Conservation (phyloP, 2,888 invertebrate genomes). For the Periphyllus acericola region DNA sequence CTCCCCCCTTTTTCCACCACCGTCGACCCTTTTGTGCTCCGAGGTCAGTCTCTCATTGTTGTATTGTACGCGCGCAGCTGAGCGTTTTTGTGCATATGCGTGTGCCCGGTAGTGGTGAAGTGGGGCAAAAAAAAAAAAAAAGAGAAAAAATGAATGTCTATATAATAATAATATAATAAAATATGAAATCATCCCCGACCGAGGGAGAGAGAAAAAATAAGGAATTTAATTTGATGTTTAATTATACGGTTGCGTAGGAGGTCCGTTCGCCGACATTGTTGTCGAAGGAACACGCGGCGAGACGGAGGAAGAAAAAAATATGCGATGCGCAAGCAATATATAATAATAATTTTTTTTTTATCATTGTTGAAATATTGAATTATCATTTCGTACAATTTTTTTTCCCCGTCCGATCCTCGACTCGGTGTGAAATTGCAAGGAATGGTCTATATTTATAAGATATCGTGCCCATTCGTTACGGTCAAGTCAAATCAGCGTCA, state of each 20-base stretch:
- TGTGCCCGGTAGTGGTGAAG: conserved; percentile 8
- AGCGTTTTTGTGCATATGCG: conserved; percentile 33
- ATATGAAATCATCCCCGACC: conserved; percentile 17
- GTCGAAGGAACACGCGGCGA: not conserved
- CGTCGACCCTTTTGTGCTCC: conserved; percentile 41
- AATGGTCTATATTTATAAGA: not conserved
- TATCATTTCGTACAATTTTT: conserved; percentile 32
- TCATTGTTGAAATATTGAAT: conserved; percentile 25
- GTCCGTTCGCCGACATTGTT: conserved; percentile 43
- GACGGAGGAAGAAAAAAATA: not conserved
- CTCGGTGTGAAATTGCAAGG: conserved; percentile 42
- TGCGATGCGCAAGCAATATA: conserved; percentile 10
- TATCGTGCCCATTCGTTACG: conserved; percentile 38
- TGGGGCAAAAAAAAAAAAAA: not conserved
- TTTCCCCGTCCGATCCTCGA: not conserved
- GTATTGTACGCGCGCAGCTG: conserved; percentile 43
- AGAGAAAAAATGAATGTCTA: conserved; percentile 1
- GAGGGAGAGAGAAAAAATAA: conserved; percentile 8
- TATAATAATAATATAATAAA: conserved; percentile 45
- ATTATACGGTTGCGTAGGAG: conserved; percentile 57
- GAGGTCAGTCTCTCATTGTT: conserved; percentile 59
- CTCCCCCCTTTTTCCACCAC: not conserved
- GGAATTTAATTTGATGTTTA: conserved; percentile 58
- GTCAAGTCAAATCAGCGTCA: conserved; percentile 33
- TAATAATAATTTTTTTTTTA: conserved; percentile 36